A percentile compares a stretch with the other conserved stretches of the same genome.
These are phyloP conservation scores for Aradophagus sp. DNA, from an alignment of 1,140 invertebrate genomes.

Conservation along the genomic window DNA sequence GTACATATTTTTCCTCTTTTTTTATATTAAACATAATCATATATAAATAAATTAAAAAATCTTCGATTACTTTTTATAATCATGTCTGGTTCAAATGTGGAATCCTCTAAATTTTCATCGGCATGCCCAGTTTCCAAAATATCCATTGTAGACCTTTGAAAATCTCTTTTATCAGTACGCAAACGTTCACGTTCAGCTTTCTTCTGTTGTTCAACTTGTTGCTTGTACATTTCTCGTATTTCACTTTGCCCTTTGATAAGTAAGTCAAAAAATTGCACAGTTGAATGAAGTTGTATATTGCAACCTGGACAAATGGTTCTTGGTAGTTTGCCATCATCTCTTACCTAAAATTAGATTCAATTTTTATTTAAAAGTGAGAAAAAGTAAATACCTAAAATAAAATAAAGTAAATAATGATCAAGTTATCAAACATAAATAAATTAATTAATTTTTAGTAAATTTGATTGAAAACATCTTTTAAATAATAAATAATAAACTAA, in stretches of 20 bases:
- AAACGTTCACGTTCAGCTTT: constrained; percentile 61
- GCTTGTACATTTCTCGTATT: constrained; percentile 75
- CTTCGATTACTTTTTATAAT: constrained; percentile 46
- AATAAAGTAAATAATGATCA: background rate
- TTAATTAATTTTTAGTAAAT: no score
- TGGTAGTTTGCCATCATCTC: constrained; percentile 81
- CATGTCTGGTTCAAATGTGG: constrained; percentile 69
- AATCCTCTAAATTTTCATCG: constrained; percentile 50
- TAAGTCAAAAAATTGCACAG: constrained; percentile 82
- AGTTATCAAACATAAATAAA: no score
- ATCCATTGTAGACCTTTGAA: constrained; percentile 40
- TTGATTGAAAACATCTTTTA: no score
- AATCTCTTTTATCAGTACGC: constrained; percentile 57
- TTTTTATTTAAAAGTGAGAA: no score
- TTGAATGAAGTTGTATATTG: constrained; percentile 82
- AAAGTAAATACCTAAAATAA: constrained; percentile 5
- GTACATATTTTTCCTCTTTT: no score
- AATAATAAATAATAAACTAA: no score
- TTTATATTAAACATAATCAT: no score
- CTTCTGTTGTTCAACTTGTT: constrained; percentile 68
- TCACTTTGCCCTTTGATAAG: constrained; percentile 80
- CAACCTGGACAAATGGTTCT: constrained; percentile 84
- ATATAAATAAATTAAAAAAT: no score
- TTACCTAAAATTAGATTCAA: no score
- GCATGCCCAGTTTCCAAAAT: constrained; percentile 40